Evolutionary conservation across 1,140 invertebrate genomes (phyloP), one percentile per base, ranked within the genome.

Genomic region (Pararge aegeria): DNA sequence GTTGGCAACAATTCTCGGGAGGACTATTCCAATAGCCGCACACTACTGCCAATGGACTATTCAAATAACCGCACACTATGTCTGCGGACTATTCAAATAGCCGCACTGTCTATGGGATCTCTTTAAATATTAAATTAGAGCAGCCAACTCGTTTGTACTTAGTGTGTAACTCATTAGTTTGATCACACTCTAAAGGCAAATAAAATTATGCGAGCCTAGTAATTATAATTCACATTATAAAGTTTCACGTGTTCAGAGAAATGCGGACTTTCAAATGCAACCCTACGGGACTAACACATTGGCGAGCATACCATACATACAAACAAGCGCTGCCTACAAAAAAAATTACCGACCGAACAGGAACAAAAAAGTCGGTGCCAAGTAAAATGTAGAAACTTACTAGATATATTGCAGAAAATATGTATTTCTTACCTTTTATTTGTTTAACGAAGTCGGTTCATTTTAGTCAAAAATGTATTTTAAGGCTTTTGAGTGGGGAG

Each of bases 91-190:
- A 42, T 42, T 42, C 15, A 18, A 42, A 42, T 48, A 53, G 13
- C 57, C 57, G 42, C 57, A 53, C 37, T 53, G 50, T 53, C 57
- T 53, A 48, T 37, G 38, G 40, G 42, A 38, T 60, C 52, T 42
- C 57, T 60, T 60, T 60, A 60, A 60, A 60, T 60, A 60, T 60
- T 60, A 53, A 53, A 60, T 60, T 60, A 53, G 44, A 53, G 15
- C 27, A 29, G 38, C 50, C 29, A 51, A 58, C 38, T 46, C 57
- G 48, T 60, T 60, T 53, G 57, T 60, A 30, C n/a, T n/a, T n/a
- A n/a, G n/a, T n/a, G 46, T 37, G 13, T 13, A 53, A 60, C 52
- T 44, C 24, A 50, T 24, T 53, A 48, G 53, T 60, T 53, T 60
- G 20, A 53, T 60, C 48, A 48, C 29, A 46, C 57, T 60, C 50